Evolutionary conservation across 2,888 invertebrate species (phyloP).

Genomic region (Drosophila monieri): DNA sequence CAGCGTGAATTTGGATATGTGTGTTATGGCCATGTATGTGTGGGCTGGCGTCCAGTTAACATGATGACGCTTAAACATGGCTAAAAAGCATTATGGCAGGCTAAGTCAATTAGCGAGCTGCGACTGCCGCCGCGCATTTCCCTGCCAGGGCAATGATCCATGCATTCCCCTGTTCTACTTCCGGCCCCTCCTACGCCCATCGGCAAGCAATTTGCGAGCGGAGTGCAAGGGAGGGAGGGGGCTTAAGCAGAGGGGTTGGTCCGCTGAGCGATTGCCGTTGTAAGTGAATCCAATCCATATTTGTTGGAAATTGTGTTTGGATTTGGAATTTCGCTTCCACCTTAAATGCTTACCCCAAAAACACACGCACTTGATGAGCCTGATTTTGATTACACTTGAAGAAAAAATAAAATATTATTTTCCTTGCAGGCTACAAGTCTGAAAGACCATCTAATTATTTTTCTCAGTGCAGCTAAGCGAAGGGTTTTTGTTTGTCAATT

Average conservation of each 20-base stretch:
- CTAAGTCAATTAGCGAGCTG: conserved; percentile 72
- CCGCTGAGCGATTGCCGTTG: conserved; percentile 18
- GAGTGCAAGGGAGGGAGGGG: background rate
- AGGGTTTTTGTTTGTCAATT: conserved; percentile 64
- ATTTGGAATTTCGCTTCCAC: conserved; percentile 56
- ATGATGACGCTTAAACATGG: conserved; percentile 74
- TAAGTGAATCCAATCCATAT: conserved; percentile 53
- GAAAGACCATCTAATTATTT: background rate
- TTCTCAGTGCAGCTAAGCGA: conserved; percentile 14
- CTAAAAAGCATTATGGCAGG: conserved; percentile 69
- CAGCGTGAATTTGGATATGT: conserved; percentile 4
- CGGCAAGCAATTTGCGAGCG: conserved; percentile 23
- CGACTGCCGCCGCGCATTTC: conserved; percentile 29
- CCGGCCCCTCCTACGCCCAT: conserved; percentile 1
- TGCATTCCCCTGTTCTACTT: background rate
- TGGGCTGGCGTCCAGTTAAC: conserved; percentile 58
- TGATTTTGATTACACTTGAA: conserved; percentile 20
- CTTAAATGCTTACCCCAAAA: conserved; percentile 50
- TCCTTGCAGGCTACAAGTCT: background rate
- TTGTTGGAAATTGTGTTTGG: conserved; percentile 63
- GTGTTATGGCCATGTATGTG: conserved; percentile 15
- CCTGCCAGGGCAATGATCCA: conserved; percentile 24
- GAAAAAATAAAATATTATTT: background rate
- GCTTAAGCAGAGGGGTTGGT: background rate
- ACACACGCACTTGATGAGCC: conserved; percentile 47